Evolutionary conservation across 2,113 vertebrate genomes (phyloP).

Genomic region (Dipodomys merriami): DNA sequence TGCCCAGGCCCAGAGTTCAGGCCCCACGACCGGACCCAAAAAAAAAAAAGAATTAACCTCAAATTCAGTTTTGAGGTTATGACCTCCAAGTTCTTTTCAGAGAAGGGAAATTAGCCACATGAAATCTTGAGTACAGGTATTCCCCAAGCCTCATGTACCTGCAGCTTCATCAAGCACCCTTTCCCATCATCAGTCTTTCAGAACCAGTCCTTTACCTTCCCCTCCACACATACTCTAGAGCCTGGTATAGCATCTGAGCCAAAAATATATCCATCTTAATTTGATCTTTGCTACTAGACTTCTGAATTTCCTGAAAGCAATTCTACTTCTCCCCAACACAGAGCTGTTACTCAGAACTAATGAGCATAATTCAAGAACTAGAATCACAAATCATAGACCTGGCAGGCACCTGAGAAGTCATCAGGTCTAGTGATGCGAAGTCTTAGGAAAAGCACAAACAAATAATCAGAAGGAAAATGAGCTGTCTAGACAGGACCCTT

Average conservation of each 20-base stretch:
- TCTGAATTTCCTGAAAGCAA: slow-evolving; percentile 30
- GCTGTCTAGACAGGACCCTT: neutral
- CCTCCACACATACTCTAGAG: neutral
- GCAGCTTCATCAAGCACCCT: neutral
- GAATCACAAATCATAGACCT: slow-evolving; percentile 49
- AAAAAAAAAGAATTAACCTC: neutral
- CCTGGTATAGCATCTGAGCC: neutral
- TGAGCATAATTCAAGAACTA: slow-evolving; percentile 50
- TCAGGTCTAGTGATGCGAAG: slow-evolving; percentile 22
- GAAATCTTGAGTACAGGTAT: neutral
- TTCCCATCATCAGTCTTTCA: neutral
- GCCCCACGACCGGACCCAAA: no score
- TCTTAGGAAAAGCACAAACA: slow-evolving; percentile 34
- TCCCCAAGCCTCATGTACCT: neutral
- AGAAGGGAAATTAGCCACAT: neutral
- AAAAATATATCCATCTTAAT: neutral
- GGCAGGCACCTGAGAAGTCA: slow-evolving; percentile 20
- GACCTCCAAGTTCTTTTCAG: slow-evolving; percentile 25
- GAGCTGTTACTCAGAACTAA: neutral
- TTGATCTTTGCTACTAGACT: slow-evolving; percentile 37
- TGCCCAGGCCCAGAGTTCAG: no score
- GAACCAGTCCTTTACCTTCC: neutral
- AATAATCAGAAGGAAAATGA: slow-evolving; percentile 55
- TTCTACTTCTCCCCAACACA: neutral
- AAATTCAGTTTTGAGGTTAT: slow-evolving; percentile 41